Percentiles rank a stretch among this genome's conserved stretches.
phyloP scores from a whole-genome alignment of 2,888 invertebrate genomes.

The Machimus rusticus region DNA sequence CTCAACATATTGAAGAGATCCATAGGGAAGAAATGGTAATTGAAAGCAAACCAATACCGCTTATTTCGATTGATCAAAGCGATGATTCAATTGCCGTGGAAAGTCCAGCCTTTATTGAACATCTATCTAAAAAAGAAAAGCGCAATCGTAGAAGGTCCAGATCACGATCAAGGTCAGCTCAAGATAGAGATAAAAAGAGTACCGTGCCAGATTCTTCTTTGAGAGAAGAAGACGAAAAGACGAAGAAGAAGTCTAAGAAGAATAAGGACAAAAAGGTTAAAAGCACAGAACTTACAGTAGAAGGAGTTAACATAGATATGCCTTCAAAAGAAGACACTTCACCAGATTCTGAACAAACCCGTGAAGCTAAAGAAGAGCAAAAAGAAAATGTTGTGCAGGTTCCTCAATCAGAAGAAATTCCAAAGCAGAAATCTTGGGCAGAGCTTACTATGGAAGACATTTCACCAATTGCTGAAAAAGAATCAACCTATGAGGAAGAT shows the following conservation, averaged over 20 bases:
- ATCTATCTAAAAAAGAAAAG: conserved; percentile 36
- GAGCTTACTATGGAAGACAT: not conserved
- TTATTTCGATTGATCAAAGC: not conserved
- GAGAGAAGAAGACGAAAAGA: not conserved
- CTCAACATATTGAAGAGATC: not conserved
- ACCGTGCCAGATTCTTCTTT: not conserved
- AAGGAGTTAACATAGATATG: not conserved
- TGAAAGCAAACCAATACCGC: not conserved
- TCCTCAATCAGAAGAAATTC: not conserved
- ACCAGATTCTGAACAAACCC: not conserved
- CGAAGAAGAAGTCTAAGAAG: not conserved
- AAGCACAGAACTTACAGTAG: not conserved
- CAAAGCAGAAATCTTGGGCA: conserved; percentile 14
- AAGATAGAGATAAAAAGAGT: not conserved
- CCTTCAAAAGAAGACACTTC: not conserved
- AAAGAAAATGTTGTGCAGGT: not conserved
- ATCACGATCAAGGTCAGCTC: conserved; percentile 33
- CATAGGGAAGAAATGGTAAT: not conserved
- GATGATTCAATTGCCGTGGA: conserved; percentile 31
- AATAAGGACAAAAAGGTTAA: not conserved
- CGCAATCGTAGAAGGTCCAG: conserved; percentile 17
- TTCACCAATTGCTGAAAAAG: not conserved
- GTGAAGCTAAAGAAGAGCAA: not conserved
- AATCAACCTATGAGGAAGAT: not conserved
- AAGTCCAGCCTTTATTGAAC: conserved; percentile 63